Conservation (phyloP, 2,888 invertebrate species). For the Leistus spinibarbis region DNA sequence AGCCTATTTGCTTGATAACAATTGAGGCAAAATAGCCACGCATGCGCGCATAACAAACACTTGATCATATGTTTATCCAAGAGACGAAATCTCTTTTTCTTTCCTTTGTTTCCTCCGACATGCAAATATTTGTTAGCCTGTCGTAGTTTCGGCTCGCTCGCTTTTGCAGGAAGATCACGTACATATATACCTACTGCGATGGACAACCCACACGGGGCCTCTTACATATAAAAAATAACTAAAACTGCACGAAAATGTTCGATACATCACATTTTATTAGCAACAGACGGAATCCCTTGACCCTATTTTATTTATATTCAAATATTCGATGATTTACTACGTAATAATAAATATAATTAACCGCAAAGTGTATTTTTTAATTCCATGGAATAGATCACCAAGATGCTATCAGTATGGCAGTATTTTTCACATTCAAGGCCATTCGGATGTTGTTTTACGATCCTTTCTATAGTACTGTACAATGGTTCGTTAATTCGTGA, state of each 20-base stretch:
- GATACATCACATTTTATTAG: neutral
- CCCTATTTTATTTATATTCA: neutral
- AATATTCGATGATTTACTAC: neutral
- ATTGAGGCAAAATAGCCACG: neutral
- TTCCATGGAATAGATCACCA: neutral
- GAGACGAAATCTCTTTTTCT: neutral
- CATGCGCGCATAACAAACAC: neutral
- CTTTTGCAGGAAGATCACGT: constrained; percentile 10
- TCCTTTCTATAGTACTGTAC: constrained; percentile 28
- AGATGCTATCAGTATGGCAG: neutral
- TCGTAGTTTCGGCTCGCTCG: neutral
- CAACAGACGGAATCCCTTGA: neutral
- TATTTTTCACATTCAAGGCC: constrained; percentile 30
- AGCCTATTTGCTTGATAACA: neutral
- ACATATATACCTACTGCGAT: neutral
- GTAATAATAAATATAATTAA: neutral
- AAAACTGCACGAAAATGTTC: neutral
- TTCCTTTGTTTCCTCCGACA: neutral
- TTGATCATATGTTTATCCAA: neutral
- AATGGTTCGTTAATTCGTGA: constrained; percentile 44
- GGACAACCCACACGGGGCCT: constrained; percentile 5
- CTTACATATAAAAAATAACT: neutral
- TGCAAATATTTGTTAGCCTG: neutral
- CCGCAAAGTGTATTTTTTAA: neutral
- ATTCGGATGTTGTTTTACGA: constrained; percentile 38